phyloP scores from a whole-genome alignment of 2,113 vertebrate genomes.

The Gallinago paraguaiae region DNA sequence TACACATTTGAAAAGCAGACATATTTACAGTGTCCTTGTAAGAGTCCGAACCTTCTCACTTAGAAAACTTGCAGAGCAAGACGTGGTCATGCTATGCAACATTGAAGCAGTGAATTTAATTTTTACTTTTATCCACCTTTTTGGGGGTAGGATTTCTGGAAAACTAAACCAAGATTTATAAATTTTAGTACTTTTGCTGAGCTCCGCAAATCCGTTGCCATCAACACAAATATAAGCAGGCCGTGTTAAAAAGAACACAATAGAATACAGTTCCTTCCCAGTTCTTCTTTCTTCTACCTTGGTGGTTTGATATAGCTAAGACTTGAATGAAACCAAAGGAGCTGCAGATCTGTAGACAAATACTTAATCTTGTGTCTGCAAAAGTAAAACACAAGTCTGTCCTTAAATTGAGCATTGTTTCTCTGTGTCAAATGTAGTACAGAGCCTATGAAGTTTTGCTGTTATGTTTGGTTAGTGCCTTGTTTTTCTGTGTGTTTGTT shows the following conservation, averaged over 20 bases:
- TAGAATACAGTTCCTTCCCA: not conserved
- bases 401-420: not conserved
- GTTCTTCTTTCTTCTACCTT: not conserved
- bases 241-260: not conserved
- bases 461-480: not conserved
- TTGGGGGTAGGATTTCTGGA: not conserved
- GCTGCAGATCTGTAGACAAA: not conserved
- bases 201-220: not conserved
- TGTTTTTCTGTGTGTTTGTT: not conserved
- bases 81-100: not conserved
- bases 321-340: not conserved
- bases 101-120: not conserved
- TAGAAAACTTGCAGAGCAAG: not conserved
- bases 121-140: not conserved
- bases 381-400: not conserved
- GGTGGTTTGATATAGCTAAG: not conserved
- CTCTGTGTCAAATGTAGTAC: not conserved
- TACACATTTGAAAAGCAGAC: not conserved
- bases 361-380: not conserved
- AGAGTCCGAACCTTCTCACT: not conserved
- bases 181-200: not conserved
- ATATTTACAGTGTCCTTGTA: not conserved
- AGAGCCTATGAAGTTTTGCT: not conserved
- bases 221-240: not conserved
- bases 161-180: not conserved